Conservation (phyloP, 2,113 vertebrate genomes). For the Myocastor coypus region DNA sequence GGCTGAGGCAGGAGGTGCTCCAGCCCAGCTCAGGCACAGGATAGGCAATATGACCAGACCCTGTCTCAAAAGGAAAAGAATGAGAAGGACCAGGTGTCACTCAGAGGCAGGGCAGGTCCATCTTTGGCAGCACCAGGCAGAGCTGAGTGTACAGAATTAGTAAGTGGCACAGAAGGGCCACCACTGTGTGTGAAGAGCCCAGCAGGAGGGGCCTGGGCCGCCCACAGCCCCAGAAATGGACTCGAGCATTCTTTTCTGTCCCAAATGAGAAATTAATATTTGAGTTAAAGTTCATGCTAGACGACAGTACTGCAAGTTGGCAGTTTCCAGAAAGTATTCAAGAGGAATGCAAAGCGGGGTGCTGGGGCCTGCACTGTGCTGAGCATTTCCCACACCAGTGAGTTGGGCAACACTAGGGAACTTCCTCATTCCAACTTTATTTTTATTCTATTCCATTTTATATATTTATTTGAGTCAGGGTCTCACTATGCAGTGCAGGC, state of each 20-base stretch:
- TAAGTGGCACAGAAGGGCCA: neutral
- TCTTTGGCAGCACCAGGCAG: neutral
- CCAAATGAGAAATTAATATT: constrained; percentile 51
- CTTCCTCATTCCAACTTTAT: constrained; percentile 80
- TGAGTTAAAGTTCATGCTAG: constrained; percentile 54
- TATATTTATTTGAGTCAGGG: neutral
- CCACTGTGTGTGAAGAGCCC: neutral
- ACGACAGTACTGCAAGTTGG: constrained; percentile 55
- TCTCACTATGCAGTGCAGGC: neutral
- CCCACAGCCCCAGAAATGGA: neutral
- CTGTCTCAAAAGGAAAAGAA: neutral
- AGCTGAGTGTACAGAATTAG: neutral
- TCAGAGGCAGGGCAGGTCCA: neutral
- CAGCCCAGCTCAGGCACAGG: neutral
- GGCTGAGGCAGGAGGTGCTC: neutral
- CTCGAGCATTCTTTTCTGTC: constrained; percentile 28
- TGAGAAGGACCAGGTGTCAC: neutral
- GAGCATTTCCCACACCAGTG: constrained; percentile 70
- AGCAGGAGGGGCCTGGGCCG: neutral
- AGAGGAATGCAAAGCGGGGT: constrained; percentile 69
- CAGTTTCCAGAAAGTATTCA: neutral
- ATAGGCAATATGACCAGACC: neutral
- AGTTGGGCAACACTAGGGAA: constrained; percentile 79
- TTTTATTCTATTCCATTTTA: neutral
- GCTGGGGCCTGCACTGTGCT: neutral